Percentiles rank a stretch among this genome's conserved stretches.
These are phyloP conservation scores for Liparis tanakae DNA, from an alignment of 2,797 vertebrate genomes.

Conservation along the genomic window DNA sequence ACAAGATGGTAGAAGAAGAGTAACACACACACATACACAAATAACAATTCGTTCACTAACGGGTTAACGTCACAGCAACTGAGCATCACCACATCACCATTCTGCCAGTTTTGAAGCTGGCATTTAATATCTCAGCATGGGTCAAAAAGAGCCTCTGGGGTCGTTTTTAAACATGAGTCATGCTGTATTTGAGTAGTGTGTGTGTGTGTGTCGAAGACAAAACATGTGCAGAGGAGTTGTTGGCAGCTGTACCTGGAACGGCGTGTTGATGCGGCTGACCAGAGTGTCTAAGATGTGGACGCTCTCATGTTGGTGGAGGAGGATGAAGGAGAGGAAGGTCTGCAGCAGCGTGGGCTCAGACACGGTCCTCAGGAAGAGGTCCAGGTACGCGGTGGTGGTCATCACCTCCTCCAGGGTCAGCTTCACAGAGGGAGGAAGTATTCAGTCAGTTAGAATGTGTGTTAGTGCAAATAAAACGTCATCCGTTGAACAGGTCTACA, in stretches of 20 bases:
- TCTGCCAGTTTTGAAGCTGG: slow-evolving; percentile 29
- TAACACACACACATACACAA: neutral
- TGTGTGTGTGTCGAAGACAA: neutral
- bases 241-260: slow-evolving; percentile 87
- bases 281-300: slow-evolving; percentile 95
- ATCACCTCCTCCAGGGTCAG: slow-evolving; percentile 97
- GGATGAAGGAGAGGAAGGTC: slow-evolving; percentile 94
- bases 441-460: neutral
- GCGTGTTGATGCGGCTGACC: slow-evolving; percentile 97
- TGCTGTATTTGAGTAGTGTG: neutral
- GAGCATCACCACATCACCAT: slow-evolving; percentile 50
- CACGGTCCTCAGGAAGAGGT: slow-evolving; percentile 93
- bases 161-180: slow-evolving; percentile 13
- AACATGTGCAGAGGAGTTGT: too few relatives aligned
- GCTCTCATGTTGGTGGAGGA: slow-evolving; percentile 92
- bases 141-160: slow-evolving; percentile 12
- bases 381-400: slow-evolving; percentile 96
- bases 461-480: neutral
- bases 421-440: slow-evolving; percentile 66
- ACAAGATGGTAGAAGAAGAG: neutral
- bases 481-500: neutral
- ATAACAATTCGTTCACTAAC: slow-evolving; percentile 7
- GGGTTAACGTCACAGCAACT: slow-evolving; percentile 10
- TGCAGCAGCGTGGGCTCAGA: slow-evolving; percentile 94
- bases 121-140: slow-evolving; percentile 32